Evolutionary conservation across 2,797 vertebrate genomes (phyloP), one percentile per base, ranked within the genome.

Genomic region (Falco naumanni): DNA sequence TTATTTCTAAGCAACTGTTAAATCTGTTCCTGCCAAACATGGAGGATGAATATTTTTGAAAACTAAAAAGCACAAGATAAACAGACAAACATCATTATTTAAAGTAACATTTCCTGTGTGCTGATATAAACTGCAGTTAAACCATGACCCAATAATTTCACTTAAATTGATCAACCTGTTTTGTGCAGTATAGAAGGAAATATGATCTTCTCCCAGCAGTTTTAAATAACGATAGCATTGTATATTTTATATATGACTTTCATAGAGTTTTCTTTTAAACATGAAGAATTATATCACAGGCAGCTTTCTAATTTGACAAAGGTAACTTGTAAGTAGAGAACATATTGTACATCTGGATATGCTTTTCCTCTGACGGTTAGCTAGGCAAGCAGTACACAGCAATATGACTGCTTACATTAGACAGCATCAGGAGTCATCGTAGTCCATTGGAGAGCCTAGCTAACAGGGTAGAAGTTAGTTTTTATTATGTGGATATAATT

Each of bases 341-440:
- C 13, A 15, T 56, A 28, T 1, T 56, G 26, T 48, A 17, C 9
- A 18, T 39, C 25, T 61, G 37, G 50, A 29, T 48, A 24, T 1
- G 3, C 19, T 53, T 64, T 48, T 41, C 19, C 45, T 75, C 14
- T 70, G 16, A 17, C 24, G 28, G 7, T 31, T 76, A 41, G 18
- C 12, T 48, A 26, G 54, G 37, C 41, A 60, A 47, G 53, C 37
- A 37, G 9, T 33, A 8, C 43, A 22, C 8, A 54, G 47, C 20
- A 39, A 17, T 53, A 26, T 54, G 57, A 34, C 18, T 71, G 21
- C 24, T 54, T 71, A 3, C 33, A 21, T 64, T 84, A 31, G 47
- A 61, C 17, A 53, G 2, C 17, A 8, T 0, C 41, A 21, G 28
- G 41, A 78, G 25, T 80, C 11, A 19, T 31, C 0, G 0, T 41